Conservation (phyloP, 2,797 vertebrate genomes). For the Babyrousa celebensis region DNA sequence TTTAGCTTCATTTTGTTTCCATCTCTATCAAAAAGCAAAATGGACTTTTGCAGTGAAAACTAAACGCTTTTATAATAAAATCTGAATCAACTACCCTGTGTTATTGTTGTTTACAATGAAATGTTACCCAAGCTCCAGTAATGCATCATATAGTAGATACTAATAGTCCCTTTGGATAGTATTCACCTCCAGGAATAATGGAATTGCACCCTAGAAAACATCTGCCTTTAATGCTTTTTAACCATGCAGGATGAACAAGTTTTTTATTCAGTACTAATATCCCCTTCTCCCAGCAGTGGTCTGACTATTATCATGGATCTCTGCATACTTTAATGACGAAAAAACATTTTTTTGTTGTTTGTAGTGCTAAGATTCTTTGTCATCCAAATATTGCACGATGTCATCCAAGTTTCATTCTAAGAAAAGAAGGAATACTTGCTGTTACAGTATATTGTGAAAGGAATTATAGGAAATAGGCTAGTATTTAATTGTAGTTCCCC, state of each 20-base stretch:
- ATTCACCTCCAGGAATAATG: conserved; percentile 67
- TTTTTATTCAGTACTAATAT: conserved; percentile 47
- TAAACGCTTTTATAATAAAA: conserved; percentile 60
- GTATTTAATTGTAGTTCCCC: conserved; percentile 63
- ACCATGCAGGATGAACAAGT: neutral
- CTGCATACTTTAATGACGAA: conserved; percentile 43
- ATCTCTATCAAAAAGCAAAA: conserved; percentile 65
- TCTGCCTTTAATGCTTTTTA: conserved; percentile 61
- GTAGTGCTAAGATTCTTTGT: conserved; percentile 39
- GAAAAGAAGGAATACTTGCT: neutral
- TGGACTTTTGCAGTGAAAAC: conserved; percentile 63
- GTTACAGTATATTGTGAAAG: neutral
- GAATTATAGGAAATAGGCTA: neutral
- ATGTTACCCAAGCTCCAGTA: conserved; percentile 6
- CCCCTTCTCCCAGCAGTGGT: neutral
- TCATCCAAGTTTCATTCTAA: conserved; percentile 13
- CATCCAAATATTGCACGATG: neutral
- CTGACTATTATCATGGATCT: neutral
- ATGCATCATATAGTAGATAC: neutral
- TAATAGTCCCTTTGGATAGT: conserved; percentile 42
- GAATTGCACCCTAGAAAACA: conserved; percentile 57
- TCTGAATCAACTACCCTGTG: neutral
- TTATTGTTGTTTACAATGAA: conserved; percentile 46
- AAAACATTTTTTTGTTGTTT: conserved; percentile 55
- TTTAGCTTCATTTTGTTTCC: conserved; percentile 65